A percentile compares a stretch with the other conserved stretches of the same genome.
Conservation (phyloP, 2,113 vertebrate genomes). For the Nipponia nippon region DNA sequence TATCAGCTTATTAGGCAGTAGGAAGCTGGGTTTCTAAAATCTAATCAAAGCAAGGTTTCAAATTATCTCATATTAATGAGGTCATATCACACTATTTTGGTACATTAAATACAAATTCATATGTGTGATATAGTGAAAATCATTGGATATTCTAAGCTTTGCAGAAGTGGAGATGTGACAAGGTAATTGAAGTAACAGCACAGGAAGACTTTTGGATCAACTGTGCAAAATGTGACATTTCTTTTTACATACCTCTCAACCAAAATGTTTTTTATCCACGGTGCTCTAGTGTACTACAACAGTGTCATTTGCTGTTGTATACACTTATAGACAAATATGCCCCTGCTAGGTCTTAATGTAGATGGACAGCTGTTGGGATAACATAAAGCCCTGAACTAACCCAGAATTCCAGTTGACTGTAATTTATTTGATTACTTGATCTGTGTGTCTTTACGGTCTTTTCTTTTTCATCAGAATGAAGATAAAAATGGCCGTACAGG, state of each 20-base stretch:
- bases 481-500: not conserved
- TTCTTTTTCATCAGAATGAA: not conserved
- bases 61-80: not conserved
- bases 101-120: not conserved
- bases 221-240: not conserved
- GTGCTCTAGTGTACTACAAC: not conserved
- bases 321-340: not conserved
- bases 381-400: not conserved
- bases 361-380: not conserved
- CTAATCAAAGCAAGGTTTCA: not conserved
- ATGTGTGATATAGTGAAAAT: not conserved
- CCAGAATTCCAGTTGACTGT: not conserved
- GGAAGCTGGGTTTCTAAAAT: not conserved
- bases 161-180: not conserved
- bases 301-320: not conserved
- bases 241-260: fast-evolving
- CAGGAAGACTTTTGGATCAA: not conserved
- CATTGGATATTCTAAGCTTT: not conserved
- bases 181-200: not conserved
- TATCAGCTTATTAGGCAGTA: not conserved
- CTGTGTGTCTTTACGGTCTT: not conserved
- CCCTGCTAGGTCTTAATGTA: not conserved
- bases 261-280: fast-evolving
- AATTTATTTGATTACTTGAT: not conserved
- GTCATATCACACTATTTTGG: not conserved